Evolutionary conservation across 2,888 invertebrate species (phyloP).

Genomic region (Hesperia comma): DNA sequence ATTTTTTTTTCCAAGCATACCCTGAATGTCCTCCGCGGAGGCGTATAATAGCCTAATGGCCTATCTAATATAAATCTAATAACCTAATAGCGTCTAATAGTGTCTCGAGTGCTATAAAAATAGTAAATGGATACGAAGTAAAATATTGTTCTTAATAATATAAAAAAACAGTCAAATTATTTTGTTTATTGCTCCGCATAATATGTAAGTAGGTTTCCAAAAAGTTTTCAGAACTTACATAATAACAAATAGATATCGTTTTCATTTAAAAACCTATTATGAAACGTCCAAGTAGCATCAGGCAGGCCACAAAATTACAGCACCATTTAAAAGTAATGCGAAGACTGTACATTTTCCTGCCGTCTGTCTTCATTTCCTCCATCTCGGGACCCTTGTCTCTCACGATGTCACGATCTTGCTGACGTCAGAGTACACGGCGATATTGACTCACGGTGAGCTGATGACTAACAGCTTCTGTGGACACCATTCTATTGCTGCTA

Average conservation of each 20-base stretch:
- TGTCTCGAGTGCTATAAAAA: too few relatives aligned
- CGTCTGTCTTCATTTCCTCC: conserved; percentile 42
- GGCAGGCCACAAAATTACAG: background rate
- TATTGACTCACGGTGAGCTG: background rate
- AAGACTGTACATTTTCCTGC: conserved; percentile 38
- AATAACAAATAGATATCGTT: too few relatives aligned
- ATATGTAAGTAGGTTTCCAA: too few relatives aligned
- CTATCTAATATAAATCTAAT: too few relatives aligned
- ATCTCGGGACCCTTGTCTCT: conserved; percentile 38
- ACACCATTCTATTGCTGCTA: background rate
- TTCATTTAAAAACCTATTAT: conserved; percentile 9
- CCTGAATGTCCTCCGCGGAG: too few relatives aligned
- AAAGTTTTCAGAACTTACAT: too few relatives aligned
- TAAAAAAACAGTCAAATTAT: too few relatives aligned
- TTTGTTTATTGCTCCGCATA: too few relatives aligned
- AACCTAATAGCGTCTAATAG: too few relatives aligned
- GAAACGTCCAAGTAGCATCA: conserved; percentile 12
- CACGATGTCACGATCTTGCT: conserved; percentile 18
- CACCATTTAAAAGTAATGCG: conserved; percentile 5
- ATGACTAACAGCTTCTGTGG: background rate
- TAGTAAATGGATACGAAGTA: too few relatives aligned
- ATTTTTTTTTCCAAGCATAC: background rate
- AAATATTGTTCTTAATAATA: too few relatives aligned
- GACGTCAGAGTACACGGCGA: conserved; percentile 14
- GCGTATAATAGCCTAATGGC: too few relatives aligned